A percentile compares a stretch with the other conserved stretches of the same genome.
phyloP scores from a whole-genome alignment of 1,140 invertebrate species.

The Samia ricini region DNA sequence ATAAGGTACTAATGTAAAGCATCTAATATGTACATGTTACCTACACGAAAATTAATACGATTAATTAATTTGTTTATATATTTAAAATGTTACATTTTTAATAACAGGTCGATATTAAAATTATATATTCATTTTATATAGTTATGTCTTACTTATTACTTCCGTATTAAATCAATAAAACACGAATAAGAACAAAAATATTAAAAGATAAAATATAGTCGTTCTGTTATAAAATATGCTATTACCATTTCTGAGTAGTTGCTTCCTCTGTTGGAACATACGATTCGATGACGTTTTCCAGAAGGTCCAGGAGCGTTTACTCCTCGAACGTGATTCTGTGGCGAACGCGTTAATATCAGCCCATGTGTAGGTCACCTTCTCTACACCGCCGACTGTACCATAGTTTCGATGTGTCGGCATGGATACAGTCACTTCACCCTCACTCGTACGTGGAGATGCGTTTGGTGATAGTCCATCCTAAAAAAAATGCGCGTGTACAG shows the following conservation, averaged over 20 bases:
- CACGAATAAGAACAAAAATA: no score
- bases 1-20: no score
- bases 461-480: slow-evolving; percentile 43
- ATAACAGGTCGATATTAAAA: no score
- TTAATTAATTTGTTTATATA: no score
- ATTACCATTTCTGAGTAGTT: slow-evolving; percentile 83
- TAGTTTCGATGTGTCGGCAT: slow-evolving; percentile 48
- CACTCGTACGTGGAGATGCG: slow-evolving; percentile 43
- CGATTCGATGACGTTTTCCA: slow-evolving; percentile 57
- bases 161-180: no score
- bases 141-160: no score
- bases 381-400: slow-evolving; percentile 59
- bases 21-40: no score
- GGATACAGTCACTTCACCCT: slow-evolving; percentile 47
- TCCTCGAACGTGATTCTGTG: slow-evolving; percentile 59
- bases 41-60: no score
- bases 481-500: no score
- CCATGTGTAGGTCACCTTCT: slow-evolving; percentile 84
- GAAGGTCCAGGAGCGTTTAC: slow-evolving; percentile 56
- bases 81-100: no score
- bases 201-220: no score
- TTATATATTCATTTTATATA: no score
- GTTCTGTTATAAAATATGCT: neutral
- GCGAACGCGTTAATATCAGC: slow-evolving; percentile 83
- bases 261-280: slow-evolving; percentile 79